These are phyloP conservation scores for Nomada flava DNA, from an alignment of 2,888 invertebrate species.

Conservation along the genomic window DNA sequence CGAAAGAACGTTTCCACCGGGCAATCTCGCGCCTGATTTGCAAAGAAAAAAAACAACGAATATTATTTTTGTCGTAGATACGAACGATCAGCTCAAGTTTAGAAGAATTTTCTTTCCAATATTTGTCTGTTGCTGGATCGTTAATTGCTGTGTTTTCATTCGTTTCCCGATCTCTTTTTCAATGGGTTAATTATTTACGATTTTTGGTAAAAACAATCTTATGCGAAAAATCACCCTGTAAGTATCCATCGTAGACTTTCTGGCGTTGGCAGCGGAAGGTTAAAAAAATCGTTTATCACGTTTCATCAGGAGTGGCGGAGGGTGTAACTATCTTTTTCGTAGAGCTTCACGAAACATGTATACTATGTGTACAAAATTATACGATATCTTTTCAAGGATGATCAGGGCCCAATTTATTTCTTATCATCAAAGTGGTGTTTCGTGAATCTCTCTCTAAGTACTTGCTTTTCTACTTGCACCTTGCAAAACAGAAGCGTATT, in stretches of 20 bases:
- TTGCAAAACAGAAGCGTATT: constrained; percentile 66
- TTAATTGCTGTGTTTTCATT: background rate
- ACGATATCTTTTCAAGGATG: too few species aligned
- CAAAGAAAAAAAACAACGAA: background rate
- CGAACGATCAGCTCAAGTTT: background rate
- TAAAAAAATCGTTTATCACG: constrained; percentile 62
- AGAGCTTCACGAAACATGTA: constrained; percentile 25
- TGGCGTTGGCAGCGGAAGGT: constrained; percentile 57
- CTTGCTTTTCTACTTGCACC: constrained; percentile 47
- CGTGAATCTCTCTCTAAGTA: constrained; percentile 23
- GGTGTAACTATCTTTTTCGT: constrained; percentile 11
- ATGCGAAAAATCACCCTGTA: constrained; percentile 55
- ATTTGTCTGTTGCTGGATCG: background rate
- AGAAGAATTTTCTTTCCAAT: background rate
- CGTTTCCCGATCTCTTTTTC: background rate
- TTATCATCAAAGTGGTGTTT: background rate
- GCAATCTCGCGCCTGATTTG: constrained; percentile 83
- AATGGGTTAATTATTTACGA: background rate
- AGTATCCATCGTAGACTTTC: constrained; percentile 53
- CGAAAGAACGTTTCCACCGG: constrained; percentile 84
- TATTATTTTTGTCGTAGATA: too few species aligned
- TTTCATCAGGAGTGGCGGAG: constrained; percentile 12
- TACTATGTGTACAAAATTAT: too few species aligned
- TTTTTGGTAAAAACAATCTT: constrained; percentile 25
- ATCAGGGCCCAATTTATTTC: background rate